These are phyloP conservation scores for Nectonema munidae DNA, from an alignment of 2,888 invertebrate species.

Conservation along the genomic window DNA sequence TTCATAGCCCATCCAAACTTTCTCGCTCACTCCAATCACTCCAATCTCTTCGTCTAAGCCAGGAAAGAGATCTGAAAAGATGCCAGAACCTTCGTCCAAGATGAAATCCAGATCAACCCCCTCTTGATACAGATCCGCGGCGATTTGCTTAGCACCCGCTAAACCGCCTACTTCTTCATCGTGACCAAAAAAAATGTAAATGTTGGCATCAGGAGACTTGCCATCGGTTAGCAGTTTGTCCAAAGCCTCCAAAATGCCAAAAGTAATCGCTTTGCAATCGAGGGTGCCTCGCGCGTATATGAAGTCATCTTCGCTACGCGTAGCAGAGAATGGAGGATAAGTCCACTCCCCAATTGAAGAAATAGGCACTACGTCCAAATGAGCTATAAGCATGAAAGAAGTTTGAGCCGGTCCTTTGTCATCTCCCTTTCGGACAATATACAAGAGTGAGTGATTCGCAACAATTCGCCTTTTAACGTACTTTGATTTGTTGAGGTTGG, in stretches of 20 bases:
- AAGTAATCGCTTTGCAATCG: background rate
- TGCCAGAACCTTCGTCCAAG: constrained; percentile 7
- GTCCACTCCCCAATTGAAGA: background rate
- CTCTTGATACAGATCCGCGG: background rate
- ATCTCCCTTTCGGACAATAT: too few relatives aligned
- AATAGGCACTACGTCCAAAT: constrained; percentile 10
- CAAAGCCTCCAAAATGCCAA: background rate
- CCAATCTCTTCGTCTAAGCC: too few relatives aligned
- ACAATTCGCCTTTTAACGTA: too few relatives aligned
- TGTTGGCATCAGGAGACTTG: background rate
- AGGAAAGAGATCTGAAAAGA: background rate
- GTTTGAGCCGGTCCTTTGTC: too few relatives aligned
- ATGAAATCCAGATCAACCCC: background rate
- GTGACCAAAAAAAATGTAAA: constrained; percentile 6
- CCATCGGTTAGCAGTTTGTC: background rate
- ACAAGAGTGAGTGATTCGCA: too few relatives aligned
- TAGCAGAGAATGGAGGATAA: background rate
- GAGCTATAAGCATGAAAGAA: constrained; percentile 8
- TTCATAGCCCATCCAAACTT: too few relatives aligned
- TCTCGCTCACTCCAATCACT: too few relatives aligned
- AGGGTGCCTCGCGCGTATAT: constrained; percentile 2
- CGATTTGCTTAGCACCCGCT: background rate
- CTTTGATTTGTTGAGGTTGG: too few relatives aligned
- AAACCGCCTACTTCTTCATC: constrained; percentile 8
- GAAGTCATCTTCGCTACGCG: background rate